Base-by-base conservation (phyloP, 2,113 vertebrate genomes). In the Pollimyrus isidori region DNA sequence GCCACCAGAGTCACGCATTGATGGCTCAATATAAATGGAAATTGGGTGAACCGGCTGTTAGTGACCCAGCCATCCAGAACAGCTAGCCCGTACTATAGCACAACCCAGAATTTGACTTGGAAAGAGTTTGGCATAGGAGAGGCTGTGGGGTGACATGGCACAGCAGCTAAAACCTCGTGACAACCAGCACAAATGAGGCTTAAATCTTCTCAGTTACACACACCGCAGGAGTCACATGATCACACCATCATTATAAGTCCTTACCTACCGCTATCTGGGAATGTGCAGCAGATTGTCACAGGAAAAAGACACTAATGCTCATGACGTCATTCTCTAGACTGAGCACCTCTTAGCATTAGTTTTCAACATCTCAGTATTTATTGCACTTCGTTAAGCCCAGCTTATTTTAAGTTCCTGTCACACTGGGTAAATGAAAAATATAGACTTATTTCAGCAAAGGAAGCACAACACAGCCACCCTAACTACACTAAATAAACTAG, bases 1-100 rank as follows among this genome's bases (percentile, higher is more conserved):
- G 87, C 90, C 46, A 87, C 89, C 91, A 85, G 52, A 91, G 94
- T 94, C 94, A 94, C 92, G 93, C 94, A 93, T 92, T 92, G 52
- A 93, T 92, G 89, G 94, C 94, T 95, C 92, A 94, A 95, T 95
- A 94, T 95, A 95, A 95, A 95, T 95, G 94, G 94, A 95, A 95
- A 95, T 95, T 94, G 95, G 93, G 94, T 94, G 94, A 95, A 95
- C 94, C 93, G 92, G 94, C 93, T 95, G 94, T 93, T 95, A 94
- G 94, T 94, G 94, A 95, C 95, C 94, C 94, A 95, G 93, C 93
- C 94, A 95, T 95, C 94, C 93, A 94, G 93, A 94, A 94, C 94
- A 95, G 95, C 95, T 95, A 95, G 94, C 94, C 93, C 92, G 92
- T 93, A 94, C 95, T 95, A 95, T 92, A 91, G 87, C 91, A 91